Conservation (phyloP, 1,140 invertebrate species). For the Trachymyrmex cornetzi region DNA sequence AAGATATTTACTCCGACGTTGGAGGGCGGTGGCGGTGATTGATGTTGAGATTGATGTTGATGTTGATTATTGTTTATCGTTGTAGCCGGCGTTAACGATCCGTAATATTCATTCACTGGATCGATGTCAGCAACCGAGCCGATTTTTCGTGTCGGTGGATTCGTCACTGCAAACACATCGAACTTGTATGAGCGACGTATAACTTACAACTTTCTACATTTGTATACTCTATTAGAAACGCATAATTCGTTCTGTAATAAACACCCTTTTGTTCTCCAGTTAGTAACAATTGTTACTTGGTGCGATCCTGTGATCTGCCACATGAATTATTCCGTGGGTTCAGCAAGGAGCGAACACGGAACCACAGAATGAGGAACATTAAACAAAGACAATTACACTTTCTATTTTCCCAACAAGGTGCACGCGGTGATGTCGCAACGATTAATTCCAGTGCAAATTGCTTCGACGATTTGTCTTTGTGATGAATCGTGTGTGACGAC, state of each 20-base stretch:
- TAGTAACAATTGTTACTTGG: slow-evolving; percentile 38
- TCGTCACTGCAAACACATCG: slow-evolving; percentile 86
- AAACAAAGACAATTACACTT: slow-evolving; percentile 42
- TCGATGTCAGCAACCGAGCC: slow-evolving; percentile 98
- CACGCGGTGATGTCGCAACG: slow-evolving; percentile 28
- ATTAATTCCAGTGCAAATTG: slow-evolving; percentile 49
- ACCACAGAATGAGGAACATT: slow-evolving; percentile 15
- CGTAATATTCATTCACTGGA: slow-evolving; percentile 96
- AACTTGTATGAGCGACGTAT: background rate
- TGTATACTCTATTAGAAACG: background rate
- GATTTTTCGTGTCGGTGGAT: slow-evolving; percentile 90
- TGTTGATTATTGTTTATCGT: slow-evolving; percentile 85
- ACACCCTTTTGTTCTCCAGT: background rate
- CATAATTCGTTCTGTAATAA: background rate
- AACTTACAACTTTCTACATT: background rate
- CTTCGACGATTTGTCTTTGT: slow-evolving; percentile 31
- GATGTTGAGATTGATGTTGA: slow-evolving; percentile 75
- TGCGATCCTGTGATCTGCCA: background rate
- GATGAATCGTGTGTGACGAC: slow-evolving; percentile 34
- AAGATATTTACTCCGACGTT: slow-evolving; percentile 82
- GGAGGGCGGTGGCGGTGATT: slow-evolving; percentile 75
- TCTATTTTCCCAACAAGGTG: slow-evolving; percentile 42
- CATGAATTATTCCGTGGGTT: slow-evolving; percentile 29
- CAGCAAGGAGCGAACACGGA: slow-evolving; percentile 23
- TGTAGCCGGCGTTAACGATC: slow-evolving; percentile 89